Percentiles rank a stretch among this genome's conserved stretches.
Evolutionary conservation across 2,113 vertebrate species (phyloP).

Genomic region (Labeo rohita): DNA sequence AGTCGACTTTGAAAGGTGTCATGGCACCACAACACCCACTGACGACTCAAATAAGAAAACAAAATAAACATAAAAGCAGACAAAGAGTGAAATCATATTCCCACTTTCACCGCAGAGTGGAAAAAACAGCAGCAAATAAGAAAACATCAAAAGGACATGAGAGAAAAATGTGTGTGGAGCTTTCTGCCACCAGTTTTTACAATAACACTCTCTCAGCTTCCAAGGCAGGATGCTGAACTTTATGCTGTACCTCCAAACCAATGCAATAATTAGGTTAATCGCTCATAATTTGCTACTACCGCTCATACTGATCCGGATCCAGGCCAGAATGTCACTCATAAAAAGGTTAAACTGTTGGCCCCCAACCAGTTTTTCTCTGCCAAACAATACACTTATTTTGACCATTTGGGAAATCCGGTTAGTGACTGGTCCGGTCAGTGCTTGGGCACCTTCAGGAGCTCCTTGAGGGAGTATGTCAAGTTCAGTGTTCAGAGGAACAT

Average conservation of each 20-base stretch:
- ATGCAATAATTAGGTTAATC: slow-evolving; percentile 4
- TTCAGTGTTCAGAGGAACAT: background rate
- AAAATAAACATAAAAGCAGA: background rate
- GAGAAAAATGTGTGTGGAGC: background rate
- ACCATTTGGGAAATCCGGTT: slow-evolving; percentile 60
- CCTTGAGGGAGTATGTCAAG: slow-evolving; percentile 16
- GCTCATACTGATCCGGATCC: slow-evolving; percentile 4
- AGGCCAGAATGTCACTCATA: background rate
- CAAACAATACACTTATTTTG: slow-evolving; percentile 60
- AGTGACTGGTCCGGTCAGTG: slow-evolving; percentile 26
- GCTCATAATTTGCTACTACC: background rate
- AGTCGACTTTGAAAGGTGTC: background rate
- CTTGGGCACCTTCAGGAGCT: background rate
- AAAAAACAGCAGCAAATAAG: background rate
- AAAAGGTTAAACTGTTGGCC: slow-evolving; percentile 1
- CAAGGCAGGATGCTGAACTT: background rate
- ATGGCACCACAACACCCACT: background rate
- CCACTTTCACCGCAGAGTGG: background rate
- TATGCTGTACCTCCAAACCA: background rate
- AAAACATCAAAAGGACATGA: background rate
- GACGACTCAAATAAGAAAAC: background rate
- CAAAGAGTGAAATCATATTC: background rate
- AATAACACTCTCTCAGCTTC: background rate
- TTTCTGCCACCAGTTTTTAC: background rate
- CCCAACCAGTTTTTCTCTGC: slow-evolving; percentile 41